Evolutionary conservation across 2,797 vertebrate genomes (phyloP).

Genomic region (Luscinia luscinia): DNA sequence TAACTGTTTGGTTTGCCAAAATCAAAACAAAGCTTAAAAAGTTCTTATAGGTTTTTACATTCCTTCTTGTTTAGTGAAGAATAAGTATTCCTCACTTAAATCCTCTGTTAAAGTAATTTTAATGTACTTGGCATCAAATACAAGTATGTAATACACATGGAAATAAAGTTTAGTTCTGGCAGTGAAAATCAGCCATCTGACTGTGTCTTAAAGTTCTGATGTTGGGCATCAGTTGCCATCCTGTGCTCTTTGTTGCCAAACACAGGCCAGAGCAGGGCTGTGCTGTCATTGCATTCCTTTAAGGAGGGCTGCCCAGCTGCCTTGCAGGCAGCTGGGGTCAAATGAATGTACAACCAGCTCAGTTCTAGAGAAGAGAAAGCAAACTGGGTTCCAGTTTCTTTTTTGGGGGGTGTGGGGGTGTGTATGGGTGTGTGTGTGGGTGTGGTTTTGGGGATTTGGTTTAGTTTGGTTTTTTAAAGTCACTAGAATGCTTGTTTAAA

Average conservation of each 20-base stretch:
- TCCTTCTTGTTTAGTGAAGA: constrained; percentile 76
- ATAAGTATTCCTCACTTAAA: constrained; percentile 73
- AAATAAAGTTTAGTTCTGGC: constrained; percentile 83
- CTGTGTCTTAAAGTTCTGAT: constrained; percentile 69
- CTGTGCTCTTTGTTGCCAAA: background rate
- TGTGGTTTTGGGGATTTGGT: background rate
- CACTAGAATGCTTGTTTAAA: background rate
- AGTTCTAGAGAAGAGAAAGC: background rate
- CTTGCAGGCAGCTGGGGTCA: background rate
- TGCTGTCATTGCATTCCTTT: background rate
- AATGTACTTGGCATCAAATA: constrained; percentile 77
- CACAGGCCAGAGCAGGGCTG: background rate
- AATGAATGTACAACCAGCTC: background rate
- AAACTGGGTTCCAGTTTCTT: background rate
- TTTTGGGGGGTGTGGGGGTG: too few species aligned
- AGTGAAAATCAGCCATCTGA: constrained; percentile 75
- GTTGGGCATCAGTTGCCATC: constrained; percentile 10
- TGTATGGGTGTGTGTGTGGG: background rate
- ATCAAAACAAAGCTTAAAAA: constrained; percentile 70
- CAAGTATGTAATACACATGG: constrained; percentile 79
- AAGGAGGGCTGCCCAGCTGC: background rate
- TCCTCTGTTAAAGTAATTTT: constrained; percentile 76
- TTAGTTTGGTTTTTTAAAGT: background rate
- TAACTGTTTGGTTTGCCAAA: constrained; percentile 76
- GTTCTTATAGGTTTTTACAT: constrained; percentile 77